Evolutionary conservation across 2,888 invertebrate genomes (phyloP), one percentile per base, ranked within the genome.

Genomic region (Chalcosyrphus nemorum): DNA sequence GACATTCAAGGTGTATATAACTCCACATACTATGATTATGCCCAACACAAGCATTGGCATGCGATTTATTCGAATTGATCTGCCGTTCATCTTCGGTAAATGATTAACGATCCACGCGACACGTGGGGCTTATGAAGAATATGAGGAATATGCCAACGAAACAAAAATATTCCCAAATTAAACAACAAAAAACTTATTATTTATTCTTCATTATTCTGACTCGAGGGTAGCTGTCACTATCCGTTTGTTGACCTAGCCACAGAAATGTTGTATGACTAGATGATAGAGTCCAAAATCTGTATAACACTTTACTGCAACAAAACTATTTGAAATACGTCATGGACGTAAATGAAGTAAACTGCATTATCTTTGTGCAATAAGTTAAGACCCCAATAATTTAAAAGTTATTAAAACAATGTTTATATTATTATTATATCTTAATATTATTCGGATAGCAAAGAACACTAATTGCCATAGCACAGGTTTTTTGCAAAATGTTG

Each of bases 11-110:
- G 90, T 88, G 78, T 91, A 91, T 1, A 91, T 88, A 4, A 90
- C 76, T 27, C 89, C 82, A 38, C 89, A 86, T 47, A 89, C 87
- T 9, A 90, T 47, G 21, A 89, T 71, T 32, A 90, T 81, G 15
- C 81, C 89, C 2, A 87, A 89, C 52, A 90, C 87, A 21, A 90
- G 87, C n/a, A 88, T 89, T 59, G 90, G 90, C 57, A 90, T 85
- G 57, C 91, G 88, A 81, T 91, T 89, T 52, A 91, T 88, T 61
- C 89, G 90, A 87, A 91, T 91, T 15, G 88, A 89, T 32, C 91
- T 89, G 52, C 91, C 91, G 81, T 90, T 90, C 90, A 90, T 90
- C 59, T 35, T 9, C n/a, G 32, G 4, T n/a, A 32, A 6, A n/a
- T 41, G 13, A 52, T 15, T 43, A 43, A 5, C 4, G 19, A 17